Percentiles rank a stretch among this genome's conserved stretches.
These are phyloP conservation scores for Poeciliopsis paucimaculata DNA, from an alignment of 2,797 vertebrate genomes.

Conservation along the genomic window DNA sequence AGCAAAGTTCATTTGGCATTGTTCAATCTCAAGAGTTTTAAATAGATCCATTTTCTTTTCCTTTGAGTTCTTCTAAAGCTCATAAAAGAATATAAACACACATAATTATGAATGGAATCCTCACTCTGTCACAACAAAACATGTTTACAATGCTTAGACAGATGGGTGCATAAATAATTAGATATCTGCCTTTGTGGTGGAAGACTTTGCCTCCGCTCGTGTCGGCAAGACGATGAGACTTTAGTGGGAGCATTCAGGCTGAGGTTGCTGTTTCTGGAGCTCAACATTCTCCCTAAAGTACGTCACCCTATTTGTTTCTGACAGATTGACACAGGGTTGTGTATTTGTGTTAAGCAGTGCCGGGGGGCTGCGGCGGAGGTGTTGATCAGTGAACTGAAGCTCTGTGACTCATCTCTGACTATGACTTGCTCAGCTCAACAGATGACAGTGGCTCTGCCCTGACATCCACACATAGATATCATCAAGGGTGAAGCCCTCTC, in stretches of 20 bases:
- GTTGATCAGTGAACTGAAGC: conserved; percentile 68
- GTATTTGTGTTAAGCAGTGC: conserved; percentile 55
- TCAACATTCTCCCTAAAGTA: conserved; percentile 35
- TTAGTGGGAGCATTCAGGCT: conserved; percentile 22
- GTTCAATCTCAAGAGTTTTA: neutral
- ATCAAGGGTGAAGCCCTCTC: conserved; percentile 38
- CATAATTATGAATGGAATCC: conserved; percentile 1
- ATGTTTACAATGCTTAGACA: neutral
- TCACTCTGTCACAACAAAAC: neutral
- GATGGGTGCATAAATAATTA: conserved; percentile 26
- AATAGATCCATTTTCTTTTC: neutral
- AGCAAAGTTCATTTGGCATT: neutral
- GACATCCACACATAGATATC: conserved; percentile 34
- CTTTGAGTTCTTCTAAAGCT: neutral
- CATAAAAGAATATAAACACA: too few species aligned
- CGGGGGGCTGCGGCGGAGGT: conserved; percentile 54
- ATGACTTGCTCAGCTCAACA: conserved; percentile 35
- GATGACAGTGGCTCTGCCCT: conserved; percentile 33
- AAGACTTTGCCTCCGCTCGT: neutral
- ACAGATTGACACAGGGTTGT: conserved; percentile 63
- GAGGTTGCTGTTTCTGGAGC: conserved; percentile 33
- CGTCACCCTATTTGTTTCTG: conserved; percentile 63
- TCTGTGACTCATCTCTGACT: conserved; percentile 65
- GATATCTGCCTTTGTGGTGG: neutral
- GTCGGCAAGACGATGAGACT: conserved; percentile 36